phyloP scores from a whole-genome alignment of 64 coral and sea anemone genomes.

The Pachyseris speciosa region DNA sequence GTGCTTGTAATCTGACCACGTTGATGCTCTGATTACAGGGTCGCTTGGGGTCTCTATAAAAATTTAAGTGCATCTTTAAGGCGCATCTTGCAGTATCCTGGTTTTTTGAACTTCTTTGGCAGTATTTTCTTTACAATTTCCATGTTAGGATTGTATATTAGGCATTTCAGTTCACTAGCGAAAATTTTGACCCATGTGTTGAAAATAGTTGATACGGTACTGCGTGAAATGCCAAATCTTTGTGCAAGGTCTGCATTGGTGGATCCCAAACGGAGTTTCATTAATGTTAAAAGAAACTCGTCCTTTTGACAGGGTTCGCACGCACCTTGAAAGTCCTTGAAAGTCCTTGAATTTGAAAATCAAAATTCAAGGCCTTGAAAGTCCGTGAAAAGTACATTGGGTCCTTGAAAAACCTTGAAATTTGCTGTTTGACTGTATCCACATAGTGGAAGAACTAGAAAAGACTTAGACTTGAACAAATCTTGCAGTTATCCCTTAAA shows the following conservation, averaged over 20 bases:
- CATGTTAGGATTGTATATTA: conserved; percentile 72
- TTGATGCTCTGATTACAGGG: conserved; percentile 51
- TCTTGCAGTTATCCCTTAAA: no score
- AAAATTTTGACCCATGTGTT: conserved; percentile 77
- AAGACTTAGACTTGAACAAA: no score
- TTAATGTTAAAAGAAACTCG: conserved; percentile 60
- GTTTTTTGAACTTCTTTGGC: conserved; percentile 73
- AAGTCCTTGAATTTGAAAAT: no score
- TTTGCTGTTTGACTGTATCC: no score
- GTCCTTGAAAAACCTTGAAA: no score
- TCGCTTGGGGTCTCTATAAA: conserved; percentile 71
- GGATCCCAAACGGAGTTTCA: conserved; percentile 67
- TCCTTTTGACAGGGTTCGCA: no score
- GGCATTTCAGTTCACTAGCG: conserved; percentile 66
- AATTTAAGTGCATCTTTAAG: conserved; percentile 70
- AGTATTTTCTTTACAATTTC: conserved; percentile 69
- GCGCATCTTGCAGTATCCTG: conserved; percentile 67
- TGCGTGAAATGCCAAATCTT: conserved; percentile 52
- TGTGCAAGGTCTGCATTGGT: conserved; percentile 76
- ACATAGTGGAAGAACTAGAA: no score
- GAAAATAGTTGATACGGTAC: conserved; percentile 47
- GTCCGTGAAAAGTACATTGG: no score
- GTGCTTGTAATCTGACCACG: conserved; percentile 72
- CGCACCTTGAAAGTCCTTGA: no score
- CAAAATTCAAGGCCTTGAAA: no score